A percentile compares a stretch with the other conserved stretches of the same genome.
These are phyloP conservation scores for Pteropus rufus DNA, from an alignment of 2,797 vertebrate genomes.

Conservation along the genomic window DNA sequence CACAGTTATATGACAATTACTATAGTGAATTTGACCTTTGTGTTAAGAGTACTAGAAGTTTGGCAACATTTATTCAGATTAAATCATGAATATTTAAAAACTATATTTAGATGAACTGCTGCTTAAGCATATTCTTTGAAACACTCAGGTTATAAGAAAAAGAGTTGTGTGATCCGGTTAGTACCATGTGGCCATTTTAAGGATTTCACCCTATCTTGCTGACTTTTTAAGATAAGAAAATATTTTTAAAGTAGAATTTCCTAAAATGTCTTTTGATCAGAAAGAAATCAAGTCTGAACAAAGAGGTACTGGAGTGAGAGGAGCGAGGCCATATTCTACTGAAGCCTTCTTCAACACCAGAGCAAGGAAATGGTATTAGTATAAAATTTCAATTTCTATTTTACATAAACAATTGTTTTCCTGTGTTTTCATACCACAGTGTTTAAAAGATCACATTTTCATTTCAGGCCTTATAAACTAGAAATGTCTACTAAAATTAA, in stretches of 20 bases:
- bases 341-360: neutral
- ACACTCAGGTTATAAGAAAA: neutral
- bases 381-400: neutral
- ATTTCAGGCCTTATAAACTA: constrained; percentile 66
- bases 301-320: neutral
- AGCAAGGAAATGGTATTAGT: constrained; percentile 7
- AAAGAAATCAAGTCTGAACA: constrained; percentile 40
- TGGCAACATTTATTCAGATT: constrained; percentile 26
- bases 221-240: constrained; percentile 15
- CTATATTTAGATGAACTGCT: neutral
- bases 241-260: constrained; percentile 20
- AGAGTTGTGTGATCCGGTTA: neutral
- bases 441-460: constrained; percentile 61
- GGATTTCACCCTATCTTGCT: neutral
- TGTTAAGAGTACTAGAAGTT: neutral
- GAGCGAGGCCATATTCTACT: neutral
- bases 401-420: constrained; percentile 30
- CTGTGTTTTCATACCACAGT: constrained; percentile 8
- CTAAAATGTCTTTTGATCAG: neutral
- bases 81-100: neutral
- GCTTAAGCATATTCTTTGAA: neutral
- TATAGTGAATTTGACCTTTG: constrained; percentile 20
- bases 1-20: neutral
- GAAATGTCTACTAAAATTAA: constrained; percentile 58
- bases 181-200: neutral